Base-by-base conservation (phyloP, 1,140 invertebrate genomes). In the Propsilocerus akamusi region DNA sequence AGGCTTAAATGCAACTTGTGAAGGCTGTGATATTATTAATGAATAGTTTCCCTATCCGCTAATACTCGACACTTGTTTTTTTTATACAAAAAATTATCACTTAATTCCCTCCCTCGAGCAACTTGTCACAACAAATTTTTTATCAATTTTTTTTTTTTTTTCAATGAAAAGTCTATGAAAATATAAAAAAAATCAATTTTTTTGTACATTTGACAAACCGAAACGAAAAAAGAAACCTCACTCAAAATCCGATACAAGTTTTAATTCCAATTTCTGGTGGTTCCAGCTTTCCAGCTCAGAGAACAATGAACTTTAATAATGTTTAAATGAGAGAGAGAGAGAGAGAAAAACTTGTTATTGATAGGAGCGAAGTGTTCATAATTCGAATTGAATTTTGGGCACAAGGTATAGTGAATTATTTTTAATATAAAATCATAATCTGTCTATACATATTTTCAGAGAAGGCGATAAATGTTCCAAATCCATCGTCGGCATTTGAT, bases 291-390 rank as follows among this genome's bases (percentile, higher is more conserved):
- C 10, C 34, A 41, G 34, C 34, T 20, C 17, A 41, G 8, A 8
- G 14, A 17, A 4, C 22, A 20, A 24, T 34, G 3, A 14, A n/a
- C 20, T 28, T 49, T 49, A 32, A 12, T 12, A 10, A 47, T 41
- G 24, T 25, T 47, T 11, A 17, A 25, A 17, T 47, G 23, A 46
- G 47, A 51, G 54, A 52, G 51, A 55, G 34, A 53, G 52, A 54
- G 23, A 53, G 52, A 48, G 50, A 50, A 25, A 46, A 20, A 51
- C 48, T 50, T 25, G 28, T 22, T 30, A 28, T 32, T 49, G 48
- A 52, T 49, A 53, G 51, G 49, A 52, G 53, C 53, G 49, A 54
- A 53, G 52, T 54, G 2, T 48, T 46, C 32, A 22, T 26, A 25
- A 51, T 41, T 51, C 49, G 49, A 51, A 51, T 51, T 51, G 49